Evolutionary conservation across 37 sponge, comb jelly and placozoan genomes (phyloP), one percentile per base, ranked within the genome.

Genomic region (Oopsacas minuta): DNA sequence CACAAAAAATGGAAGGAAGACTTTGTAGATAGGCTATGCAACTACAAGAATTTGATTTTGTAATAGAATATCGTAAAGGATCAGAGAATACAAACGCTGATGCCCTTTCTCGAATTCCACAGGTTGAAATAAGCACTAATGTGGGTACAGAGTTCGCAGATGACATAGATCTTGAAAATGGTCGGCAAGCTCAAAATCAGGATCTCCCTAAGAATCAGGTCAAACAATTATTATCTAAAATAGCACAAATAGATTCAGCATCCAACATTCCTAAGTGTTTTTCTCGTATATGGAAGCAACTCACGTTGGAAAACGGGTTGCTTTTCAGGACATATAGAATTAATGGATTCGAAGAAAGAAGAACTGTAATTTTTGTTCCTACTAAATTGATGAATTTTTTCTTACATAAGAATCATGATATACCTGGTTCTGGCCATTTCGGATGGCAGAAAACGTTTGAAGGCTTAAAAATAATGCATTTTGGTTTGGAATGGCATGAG

Each of bases 1-100:
- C 86, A 22, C 86, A 88, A 37, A 90, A 90, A 36, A 88, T 87
- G 87, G 87, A 87, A 46, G 88, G 86, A 23, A 36, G 83, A 52
- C 82, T 90, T 1, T 86, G 84, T 83, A 37, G 88, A 32, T 88
- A 88, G 84, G 88, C 23, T 23, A 82, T 90, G 23, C 86, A 39
- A 0, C 25, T 87, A 36, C 91, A 87, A 81, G 84, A 85, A 52
- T 90, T 82, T 69, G 52, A 52, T 25, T 90, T 88, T 36, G 52
- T 38, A 0, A 39, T 90, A 20, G 52, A 30, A 46, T 86, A 90
- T 38, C 42, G 86, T 0, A 88, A 81, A 8, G 91, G 91, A 0
- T 35, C 35, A 3, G 36, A 32, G 15, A 90, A 90, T 75, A 84
- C 52, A 8, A 90, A 90, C 83, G 88, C 86, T 0, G 88, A 88